Percentiles rank a stretch among this genome's conserved stretches.
Conservation (phyloP, 2,888 invertebrate species). For the Lepidochitona cinerea region DNA sequence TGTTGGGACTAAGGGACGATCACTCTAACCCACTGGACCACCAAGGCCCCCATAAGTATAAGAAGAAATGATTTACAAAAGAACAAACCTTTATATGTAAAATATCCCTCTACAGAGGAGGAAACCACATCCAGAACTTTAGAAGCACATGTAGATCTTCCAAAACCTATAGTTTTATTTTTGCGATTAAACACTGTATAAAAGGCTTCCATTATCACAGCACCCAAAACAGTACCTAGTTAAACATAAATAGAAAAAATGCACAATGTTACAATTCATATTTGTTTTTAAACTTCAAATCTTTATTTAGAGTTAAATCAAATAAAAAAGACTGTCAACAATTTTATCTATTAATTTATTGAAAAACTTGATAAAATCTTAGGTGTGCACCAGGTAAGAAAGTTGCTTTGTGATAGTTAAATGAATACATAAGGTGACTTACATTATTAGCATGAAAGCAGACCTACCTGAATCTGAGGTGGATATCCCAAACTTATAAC, state of each 20-base stretch:
- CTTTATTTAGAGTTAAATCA: too few relatives aligned
- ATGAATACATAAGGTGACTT: not conserved
- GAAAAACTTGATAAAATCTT: too few relatives aligned
- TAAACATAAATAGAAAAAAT: too few relatives aligned
- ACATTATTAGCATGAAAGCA: not conserved
- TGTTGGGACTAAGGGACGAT: too few relatives aligned
- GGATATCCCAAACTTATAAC: constrained; percentile 67
- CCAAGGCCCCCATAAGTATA: too few relatives aligned
- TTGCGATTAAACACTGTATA: constrained; percentile 70
- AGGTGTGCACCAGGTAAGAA: too few relatives aligned
- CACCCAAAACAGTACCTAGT: constrained; percentile 69
- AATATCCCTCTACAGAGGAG: constrained; percentile 37
- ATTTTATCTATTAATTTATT: too few relatives aligned
- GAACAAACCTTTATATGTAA: constrained; percentile 41
- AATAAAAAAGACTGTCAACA: too few relatives aligned
- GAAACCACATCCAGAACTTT: constrained; percentile 23
- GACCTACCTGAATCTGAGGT: constrained; percentile 58
- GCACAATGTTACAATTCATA: too few relatives aligned
- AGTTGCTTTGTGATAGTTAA: constrained; percentile 1
- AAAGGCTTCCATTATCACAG: constrained; percentile 70
- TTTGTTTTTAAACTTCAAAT: too few relatives aligned
- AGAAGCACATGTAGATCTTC: constrained; percentile 57
- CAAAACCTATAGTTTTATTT: constrained; percentile 66
- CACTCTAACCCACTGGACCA: too few relatives aligned
- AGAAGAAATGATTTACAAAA: too few relatives aligned